phyloP scores from a whole-genome alignment of 2,888 invertebrate genomes.

The Coecobrya sp. region DNA sequence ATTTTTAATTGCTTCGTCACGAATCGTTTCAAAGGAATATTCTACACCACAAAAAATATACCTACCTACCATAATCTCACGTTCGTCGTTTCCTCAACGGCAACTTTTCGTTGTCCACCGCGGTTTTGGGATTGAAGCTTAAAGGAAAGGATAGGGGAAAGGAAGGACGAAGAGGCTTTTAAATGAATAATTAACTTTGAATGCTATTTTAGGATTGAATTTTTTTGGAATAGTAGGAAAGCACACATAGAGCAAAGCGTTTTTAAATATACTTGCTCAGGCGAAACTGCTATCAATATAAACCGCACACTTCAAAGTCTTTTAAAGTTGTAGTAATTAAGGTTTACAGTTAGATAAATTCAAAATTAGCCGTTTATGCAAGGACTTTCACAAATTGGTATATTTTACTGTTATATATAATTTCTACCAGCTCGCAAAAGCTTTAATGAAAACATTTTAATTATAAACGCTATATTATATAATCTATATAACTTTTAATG shows the following conservation, averaged over 20 bases:
- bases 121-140: background rate
- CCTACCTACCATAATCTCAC: too few species aligned
- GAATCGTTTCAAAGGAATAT: too few species aligned
- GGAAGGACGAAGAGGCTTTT: too few species aligned
- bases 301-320: background rate
- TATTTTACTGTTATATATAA: background rate
- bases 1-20: too few species aligned
- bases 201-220: too few species aligned
- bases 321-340: background rate
- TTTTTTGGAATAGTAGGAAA: background rate
- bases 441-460: background rate
- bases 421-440: slow-evolving; percentile 7
- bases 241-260: background rate
- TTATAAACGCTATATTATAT: too few species aligned
- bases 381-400: too few species aligned
- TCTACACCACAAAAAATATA: too few species aligned
- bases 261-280: background rate
- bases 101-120: too few species aligned
- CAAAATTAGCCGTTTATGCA: background rate
- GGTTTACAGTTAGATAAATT: background rate
- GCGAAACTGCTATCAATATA: background rate
- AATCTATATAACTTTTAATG: background rate
- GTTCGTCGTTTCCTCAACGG: too few species aligned
- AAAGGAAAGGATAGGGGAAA: background rate
- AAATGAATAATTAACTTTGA: too few species aligned